phyloP scores from a whole-genome alignment of 2,888 invertebrate species.

The Cecidostiba fungosa region DNA sequence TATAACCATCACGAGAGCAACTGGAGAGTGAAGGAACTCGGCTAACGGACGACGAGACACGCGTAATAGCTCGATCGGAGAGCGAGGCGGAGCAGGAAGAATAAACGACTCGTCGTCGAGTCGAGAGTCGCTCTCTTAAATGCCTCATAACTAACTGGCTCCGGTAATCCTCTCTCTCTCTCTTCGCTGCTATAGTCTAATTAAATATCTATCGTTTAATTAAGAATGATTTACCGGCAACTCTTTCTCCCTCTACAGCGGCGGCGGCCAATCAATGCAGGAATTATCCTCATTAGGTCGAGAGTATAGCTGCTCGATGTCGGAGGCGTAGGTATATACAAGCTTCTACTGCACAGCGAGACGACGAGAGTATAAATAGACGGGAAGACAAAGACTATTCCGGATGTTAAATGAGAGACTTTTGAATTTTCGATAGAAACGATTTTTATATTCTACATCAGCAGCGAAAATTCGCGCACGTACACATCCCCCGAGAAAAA shows the following conservation, averaged over 20 bases:
- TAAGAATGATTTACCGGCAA: constrained; percentile 78
- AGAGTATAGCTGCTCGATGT: constrained; percentile 67
- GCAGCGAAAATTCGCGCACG: no score
- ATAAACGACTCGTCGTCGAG: constrained; percentile 35
- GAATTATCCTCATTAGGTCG: constrained; percentile 79
- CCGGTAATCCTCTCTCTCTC: constrained; percentile 55
- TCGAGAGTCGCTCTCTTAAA: constrained; percentile 64
- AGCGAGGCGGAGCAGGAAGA: constrained; percentile 49
- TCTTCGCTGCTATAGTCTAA: constrained; percentile 71
- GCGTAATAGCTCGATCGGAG: constrained; percentile 42
- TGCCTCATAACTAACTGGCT: constrained; percentile 75
- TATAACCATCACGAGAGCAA: constrained; percentile 2
- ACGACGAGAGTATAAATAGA: constrained; percentile 66
- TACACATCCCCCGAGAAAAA: background rate
- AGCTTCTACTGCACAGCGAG: constrained; percentile 59
- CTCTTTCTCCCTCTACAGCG: constrained; percentile 67
- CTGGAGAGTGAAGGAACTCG: constrained; percentile 16
- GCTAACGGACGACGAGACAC: constrained; percentile 69
- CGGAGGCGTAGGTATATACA: constrained; percentile 24
- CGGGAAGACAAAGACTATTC: background rate
- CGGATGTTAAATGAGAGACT: background rate
- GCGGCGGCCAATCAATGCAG: constrained; percentile 76
- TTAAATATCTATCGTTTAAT: constrained; percentile 80
- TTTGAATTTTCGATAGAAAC: no score
- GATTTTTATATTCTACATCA: no score